Evolutionary conservation across 2,888 invertebrate genomes (phyloP).

Genomic region (Aphidius colemani): DNA sequence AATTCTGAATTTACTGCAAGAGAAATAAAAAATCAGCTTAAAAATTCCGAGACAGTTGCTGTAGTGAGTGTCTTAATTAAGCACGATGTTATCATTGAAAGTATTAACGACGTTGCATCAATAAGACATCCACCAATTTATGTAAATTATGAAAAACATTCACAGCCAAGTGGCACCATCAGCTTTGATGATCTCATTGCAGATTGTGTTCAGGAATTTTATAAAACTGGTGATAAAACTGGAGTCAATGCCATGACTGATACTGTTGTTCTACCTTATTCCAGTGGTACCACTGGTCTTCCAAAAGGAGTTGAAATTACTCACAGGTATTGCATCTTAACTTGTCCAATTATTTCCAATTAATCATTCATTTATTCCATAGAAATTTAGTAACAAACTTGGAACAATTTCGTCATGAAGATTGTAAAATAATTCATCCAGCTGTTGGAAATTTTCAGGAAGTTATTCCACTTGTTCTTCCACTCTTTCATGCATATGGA

Average conservation of each 20-base stretch:
- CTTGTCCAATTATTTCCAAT: too few species aligned
- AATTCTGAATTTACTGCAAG: constrained; percentile 35
- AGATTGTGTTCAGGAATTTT: constrained; percentile 37
- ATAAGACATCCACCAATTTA: constrained; percentile 39
- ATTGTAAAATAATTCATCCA: constrained; percentile 27
- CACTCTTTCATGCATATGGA: constrained; percentile 85
- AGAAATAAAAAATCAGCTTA: constrained; percentile 45
- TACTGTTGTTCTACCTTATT: constrained; percentile 75
- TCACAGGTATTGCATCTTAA: constrained; percentile 52
- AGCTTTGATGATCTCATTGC: constrained; percentile 36
- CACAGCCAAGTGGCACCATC: constrained; percentile 29
- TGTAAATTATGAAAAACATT: constrained; percentile 30
- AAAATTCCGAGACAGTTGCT: constrained; percentile 37
- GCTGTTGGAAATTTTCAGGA: constrained; percentile 64
- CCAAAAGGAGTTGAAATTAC: constrained; percentile 77
- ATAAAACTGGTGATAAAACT: constrained; percentile 26
- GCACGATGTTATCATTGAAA: constrained; percentile 30
- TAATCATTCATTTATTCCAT: background rate
- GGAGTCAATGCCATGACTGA: constrained; percentile 64
- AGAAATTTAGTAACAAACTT: constrained; percentile 19
- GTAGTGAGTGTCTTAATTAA: constrained; percentile 36
- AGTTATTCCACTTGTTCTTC: constrained; percentile 71
- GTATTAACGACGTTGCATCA: constrained; percentile 26
- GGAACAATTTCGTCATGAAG: background rate
- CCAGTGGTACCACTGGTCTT: constrained; percentile 84